Evolutionary conservation across 1,140 invertebrate species (phyloP).

Genomic region (Pogonomyrmex californicus): DNA sequence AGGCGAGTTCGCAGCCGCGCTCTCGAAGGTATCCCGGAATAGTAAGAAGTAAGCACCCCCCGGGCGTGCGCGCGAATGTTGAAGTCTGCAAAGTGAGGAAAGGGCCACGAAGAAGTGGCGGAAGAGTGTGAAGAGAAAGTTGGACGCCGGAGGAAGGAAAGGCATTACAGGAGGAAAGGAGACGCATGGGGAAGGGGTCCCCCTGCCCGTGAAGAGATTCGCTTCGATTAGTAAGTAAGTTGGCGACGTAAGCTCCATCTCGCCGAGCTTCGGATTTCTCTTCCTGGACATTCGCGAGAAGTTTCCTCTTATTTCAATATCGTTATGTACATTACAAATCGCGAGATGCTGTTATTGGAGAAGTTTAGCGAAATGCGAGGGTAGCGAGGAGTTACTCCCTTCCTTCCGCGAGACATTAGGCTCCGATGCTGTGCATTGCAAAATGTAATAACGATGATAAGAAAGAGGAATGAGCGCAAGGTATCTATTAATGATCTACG

Average conservation of each 20-base stretch:
- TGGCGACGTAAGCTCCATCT: conserved; percentile 62
- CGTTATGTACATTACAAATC: conserved; percentile 25
- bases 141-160: conserved; percentile 41
- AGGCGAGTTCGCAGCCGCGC: conserved; percentile 73
- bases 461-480: background rate
- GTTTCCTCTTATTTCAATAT: conserved; percentile 39
- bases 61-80: conserved; percentile 61
- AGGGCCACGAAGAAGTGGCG: conserved; percentile 22
- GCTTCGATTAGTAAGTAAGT: conserved; percentile 75
- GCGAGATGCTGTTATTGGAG: background rate
- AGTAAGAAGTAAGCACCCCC: conserved; percentile 67
- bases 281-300: conserved; percentile 10
- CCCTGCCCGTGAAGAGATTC: conserved; percentile 36
- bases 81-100: conserved; percentile 49
- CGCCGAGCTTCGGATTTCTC: conserved; percentile 24
- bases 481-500: background rate
- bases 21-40: conserved; percentile 73
- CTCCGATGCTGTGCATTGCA: background rate
- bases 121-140: conserved; percentile 54
- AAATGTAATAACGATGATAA: conserved; percentile 21
- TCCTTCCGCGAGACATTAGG: background rate
- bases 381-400: background rate
- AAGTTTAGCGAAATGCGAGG: background rate
- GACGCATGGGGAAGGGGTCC: background rate
- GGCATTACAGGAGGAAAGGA: conserved; percentile 15